Evolutionary conservation across 2,113 vertebrate genomes (phyloP).

Genomic region (Raphicerus campestris): DNA sequence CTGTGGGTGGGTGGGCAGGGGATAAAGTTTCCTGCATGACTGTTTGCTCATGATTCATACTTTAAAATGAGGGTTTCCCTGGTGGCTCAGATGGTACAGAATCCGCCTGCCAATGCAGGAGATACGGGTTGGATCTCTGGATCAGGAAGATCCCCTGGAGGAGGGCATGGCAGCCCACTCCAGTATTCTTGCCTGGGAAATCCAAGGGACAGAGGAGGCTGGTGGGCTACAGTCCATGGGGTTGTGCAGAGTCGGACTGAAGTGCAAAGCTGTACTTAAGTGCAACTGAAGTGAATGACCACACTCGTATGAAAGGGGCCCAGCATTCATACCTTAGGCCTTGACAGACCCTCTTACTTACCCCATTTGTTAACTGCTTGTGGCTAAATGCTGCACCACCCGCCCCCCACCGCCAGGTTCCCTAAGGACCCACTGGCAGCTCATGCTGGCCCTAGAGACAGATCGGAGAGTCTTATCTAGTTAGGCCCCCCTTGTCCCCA

Average conservation of each 20-base stretch:
- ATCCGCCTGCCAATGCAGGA: neutral
- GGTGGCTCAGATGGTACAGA: neutral
- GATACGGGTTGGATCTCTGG: neutral
- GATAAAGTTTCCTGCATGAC: conserved; percentile 48
- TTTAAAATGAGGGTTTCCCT: neutral
- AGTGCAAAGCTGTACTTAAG: neutral
- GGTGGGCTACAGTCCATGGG: neutral
- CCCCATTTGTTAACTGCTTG: neutral
- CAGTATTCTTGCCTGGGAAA: neutral
- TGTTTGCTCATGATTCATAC: conserved; percentile 51
- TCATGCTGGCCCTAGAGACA: neutral
- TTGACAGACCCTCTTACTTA: neutral
- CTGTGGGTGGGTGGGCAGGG: neutral
- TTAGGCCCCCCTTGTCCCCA: neutral
- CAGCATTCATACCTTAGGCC: neutral
- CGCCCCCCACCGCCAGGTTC: neutral
- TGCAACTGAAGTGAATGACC: neutral
- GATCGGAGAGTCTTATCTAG: neutral
- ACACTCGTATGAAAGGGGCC: neutral
- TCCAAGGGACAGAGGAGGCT: neutral
- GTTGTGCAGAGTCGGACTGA: neutral
- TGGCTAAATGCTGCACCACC: neutral
- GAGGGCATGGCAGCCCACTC: neutral
- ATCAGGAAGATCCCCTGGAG: neutral
- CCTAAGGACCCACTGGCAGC: neutral